A percentile compares a stretch with the other conserved stretches of the same genome.
phyloP scores from a whole-genome alignment of 2,113 vertebrate species.

The Panurus biarmicus region DNA sequence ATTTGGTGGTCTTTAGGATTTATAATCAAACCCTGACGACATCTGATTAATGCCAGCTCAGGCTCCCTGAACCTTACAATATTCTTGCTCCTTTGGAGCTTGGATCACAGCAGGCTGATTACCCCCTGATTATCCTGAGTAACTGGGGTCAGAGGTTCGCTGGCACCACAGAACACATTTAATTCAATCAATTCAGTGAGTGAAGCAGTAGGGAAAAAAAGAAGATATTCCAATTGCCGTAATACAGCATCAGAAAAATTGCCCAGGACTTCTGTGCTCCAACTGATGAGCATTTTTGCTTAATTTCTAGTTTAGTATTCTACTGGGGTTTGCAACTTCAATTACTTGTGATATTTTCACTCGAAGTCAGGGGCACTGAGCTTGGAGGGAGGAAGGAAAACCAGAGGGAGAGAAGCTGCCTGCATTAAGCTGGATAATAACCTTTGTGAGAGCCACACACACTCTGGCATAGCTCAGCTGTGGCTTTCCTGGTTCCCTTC shows the following conservation, averaged over 20 bases:
- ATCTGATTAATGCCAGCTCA: conserved; percentile 35
- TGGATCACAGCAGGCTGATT: conserved; percentile 49
- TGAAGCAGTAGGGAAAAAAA: not conserved
- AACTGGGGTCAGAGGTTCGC: conserved; percentile 50
- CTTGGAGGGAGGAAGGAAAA: not conserved
- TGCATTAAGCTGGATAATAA: not conserved
- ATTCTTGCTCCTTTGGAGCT: conserved; percentile 3
- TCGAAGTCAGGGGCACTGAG: not conserved
- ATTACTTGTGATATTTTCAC: conserved; percentile 45
- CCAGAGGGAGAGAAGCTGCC: not conserved
- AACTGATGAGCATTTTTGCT: conserved; percentile 14
- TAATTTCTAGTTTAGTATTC: conserved; percentile 62
- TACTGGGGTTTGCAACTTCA: conserved; percentile 9
- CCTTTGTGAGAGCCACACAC: not conserved
- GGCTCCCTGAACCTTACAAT: conserved; percentile 29
- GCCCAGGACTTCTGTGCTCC: conserved; percentile 2
- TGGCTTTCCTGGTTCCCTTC: not conserved
- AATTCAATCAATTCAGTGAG: conserved; percentile 65
- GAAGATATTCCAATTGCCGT: not conserved
- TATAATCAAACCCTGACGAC: conserved; percentile 25
- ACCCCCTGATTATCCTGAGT: conserved; percentile 53
- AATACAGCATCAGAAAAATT: conserved; percentile 27
- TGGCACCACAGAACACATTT: conserved; percentile 48
- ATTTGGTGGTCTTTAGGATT: conserved; percentile 14
- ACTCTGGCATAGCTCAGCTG: not conserved